phyloP scores from a whole-genome alignment of 2,113 vertebrate species.

The Chitala chitala region DNA sequence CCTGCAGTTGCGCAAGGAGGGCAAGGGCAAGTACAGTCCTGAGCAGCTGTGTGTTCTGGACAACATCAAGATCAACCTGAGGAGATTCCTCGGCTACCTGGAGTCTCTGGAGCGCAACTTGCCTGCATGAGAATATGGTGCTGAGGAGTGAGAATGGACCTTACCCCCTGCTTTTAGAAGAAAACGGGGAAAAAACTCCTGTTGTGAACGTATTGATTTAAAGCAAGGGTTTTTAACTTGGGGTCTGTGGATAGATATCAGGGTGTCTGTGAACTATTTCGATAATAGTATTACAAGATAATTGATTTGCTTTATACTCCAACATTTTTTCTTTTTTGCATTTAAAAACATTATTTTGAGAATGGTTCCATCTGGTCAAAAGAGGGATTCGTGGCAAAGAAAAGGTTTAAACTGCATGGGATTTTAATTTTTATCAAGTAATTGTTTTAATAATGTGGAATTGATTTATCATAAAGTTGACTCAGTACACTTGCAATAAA shows the following conservation, averaged over 20 bases:
- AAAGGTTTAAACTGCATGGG: background rate
- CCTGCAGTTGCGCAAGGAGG: constrained; percentile 84
- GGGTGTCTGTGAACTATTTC: too few relatives aligned
- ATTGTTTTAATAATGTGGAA: constrained; percentile 29
- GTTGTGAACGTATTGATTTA: too few relatives aligned
- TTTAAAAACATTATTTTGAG: too few relatives aligned
- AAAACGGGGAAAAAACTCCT: background rate
- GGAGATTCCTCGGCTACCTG: constrained; percentile 87
- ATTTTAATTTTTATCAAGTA: constrained; percentile 28
- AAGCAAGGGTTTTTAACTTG: too few relatives aligned
- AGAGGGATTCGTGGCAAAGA: background rate
- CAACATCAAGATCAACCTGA: constrained; percentile 89
- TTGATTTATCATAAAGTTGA: background rate
- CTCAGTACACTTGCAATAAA: constrained; percentile 19
- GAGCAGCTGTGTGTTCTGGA: constrained; percentile 90
- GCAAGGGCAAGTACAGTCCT: constrained; percentile 70
- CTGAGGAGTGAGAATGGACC: background rate
- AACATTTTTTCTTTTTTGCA: too few relatives aligned
- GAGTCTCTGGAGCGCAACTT: constrained; percentile 71
- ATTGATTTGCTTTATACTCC: too few relatives aligned
- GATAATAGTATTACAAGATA: too few relatives aligned
- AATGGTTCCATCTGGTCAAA: too few relatives aligned
- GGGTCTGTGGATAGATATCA: too few relatives aligned
- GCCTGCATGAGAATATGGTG: background rate
- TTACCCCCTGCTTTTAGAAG: background rate